Evolutionary conservation across 2,113 vertebrate genomes (phyloP).

Genomic region (Gnathonemus longibarbis): DNA sequence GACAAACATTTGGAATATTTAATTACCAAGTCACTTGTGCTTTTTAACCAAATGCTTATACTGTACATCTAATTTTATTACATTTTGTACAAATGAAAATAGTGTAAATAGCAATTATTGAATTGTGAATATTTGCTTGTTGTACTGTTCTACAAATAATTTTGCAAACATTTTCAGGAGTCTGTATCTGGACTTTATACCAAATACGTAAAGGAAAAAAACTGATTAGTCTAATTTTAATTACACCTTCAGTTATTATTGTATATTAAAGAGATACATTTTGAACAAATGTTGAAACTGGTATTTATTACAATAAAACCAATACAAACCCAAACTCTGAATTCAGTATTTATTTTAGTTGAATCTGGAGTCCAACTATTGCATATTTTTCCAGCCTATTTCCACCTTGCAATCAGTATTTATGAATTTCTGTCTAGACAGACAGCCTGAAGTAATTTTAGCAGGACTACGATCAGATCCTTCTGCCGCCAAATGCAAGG

Average conservation of each 20-base stretch:
- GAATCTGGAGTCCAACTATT: background rate
- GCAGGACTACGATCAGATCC: background rate
- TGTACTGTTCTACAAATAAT: slow-evolving; percentile 9
- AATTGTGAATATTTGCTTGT: slow-evolving; percentile 13
- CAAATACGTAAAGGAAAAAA: background rate
- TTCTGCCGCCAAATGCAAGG: background rate
- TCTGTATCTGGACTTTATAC: background rate
- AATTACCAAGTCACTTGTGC: slow-evolving; percentile 17
- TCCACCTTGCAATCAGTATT: background rate
- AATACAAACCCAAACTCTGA: background rate
- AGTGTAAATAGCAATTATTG: slow-evolving; percentile 42
- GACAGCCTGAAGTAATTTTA: background rate
- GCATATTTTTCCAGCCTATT: background rate
- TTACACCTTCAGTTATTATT: background rate
- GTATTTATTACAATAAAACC: slow-evolving; percentile 1
- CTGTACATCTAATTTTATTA: slow-evolving; percentile 47
- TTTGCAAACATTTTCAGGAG: background rate
- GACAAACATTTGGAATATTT: slow-evolving; percentile 47
- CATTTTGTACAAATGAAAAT: slow-evolving; percentile 45
- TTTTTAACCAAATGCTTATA: slow-evolving; percentile 49
- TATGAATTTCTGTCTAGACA: background rate
- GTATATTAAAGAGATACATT: background rate
- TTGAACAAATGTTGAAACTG: background rate
- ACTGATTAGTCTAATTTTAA: background rate
- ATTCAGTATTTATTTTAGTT: background rate